Evolutionary conservation across 1,140 invertebrate genomes (phyloP).

Genomic region (Drosophila albomicans): DNA sequence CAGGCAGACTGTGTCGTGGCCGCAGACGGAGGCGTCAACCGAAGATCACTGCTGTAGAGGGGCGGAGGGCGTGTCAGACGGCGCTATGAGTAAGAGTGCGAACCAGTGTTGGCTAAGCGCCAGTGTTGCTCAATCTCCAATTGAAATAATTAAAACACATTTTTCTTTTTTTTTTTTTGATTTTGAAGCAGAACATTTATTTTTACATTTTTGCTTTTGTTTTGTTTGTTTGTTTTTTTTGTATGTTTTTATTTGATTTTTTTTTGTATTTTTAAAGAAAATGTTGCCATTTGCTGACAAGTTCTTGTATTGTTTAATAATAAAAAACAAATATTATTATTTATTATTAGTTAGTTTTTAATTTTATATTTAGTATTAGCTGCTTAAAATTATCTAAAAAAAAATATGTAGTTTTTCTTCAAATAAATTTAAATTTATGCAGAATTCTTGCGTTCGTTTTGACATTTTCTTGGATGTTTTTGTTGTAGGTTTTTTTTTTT

Average conservation of each 20-base stretch:
- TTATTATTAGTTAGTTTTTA: conserved; percentile 51
- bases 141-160: conserved; percentile 11
- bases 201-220: conserved; percentile 58
- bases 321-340: conserved; percentile 54
- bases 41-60: neutral
- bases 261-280: conserved; percentile 45
- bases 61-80: neutral
- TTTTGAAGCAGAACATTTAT: conserved; percentile 62
- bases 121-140: conserved; percentile 20
- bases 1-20: conserved; percentile 11
- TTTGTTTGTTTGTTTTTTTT: conserved; percentile 38
- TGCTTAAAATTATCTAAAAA: conserved; percentile 55
- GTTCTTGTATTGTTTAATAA: conserved; percentile 45
- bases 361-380: conserved; percentile 55
- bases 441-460: conserved; percentile 43
- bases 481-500: conserved; percentile 32
- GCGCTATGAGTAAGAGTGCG: conserved; percentile 32
- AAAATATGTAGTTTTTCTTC: conserved; percentile 30
- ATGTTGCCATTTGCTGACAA: conserved; percentile 35
- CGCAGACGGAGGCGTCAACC: neutral
- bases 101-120: conserved; percentile 7
- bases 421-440: conserved; percentile 55
- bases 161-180: conserved; percentile 41
- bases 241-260: conserved; percentile 22
- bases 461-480: conserved; percentile 39